Evolutionary conservation across 2,888 invertebrate genomes (phyloP), one percentile per base, ranked within the genome.

Genomic region (Trichacis sp.): DNA sequence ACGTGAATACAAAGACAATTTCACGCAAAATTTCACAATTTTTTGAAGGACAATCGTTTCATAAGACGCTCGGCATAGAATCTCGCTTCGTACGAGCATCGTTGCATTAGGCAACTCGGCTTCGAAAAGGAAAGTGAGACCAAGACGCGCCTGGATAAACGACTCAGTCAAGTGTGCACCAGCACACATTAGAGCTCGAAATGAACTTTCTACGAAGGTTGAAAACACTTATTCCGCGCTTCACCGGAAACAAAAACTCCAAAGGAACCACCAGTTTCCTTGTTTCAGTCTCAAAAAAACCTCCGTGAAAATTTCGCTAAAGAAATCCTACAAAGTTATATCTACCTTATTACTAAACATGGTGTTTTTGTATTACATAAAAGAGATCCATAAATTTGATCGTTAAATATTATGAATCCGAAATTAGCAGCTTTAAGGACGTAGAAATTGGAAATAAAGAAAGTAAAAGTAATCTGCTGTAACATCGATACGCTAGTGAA

Each of bases 111-210:
- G 14, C 11, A 11, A 36, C 14, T 4, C 36, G 18, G 14, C n/a
- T 30, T 40, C n/a, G 36, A 50, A 29, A 57, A 57, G 42, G 57
- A 57, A 57, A 50, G 49, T 57, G 50, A 49, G 24, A 24, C 24
- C 24, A 24, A 24, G 50, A 20, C 47, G 47, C 14, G 20, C 12
- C 29, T 20, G 15, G 8, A 5, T 42, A 18, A 53, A 36, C 15
- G 42, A 18, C 12, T 42, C 42, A 42, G 12, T 42, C 18, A n/a
- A 3, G 8, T n/a, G 18, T 4, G 8, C 24, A 24, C 24, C 24
- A 24, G 8, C 24, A 4, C 11, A 36, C 14, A 36, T 12, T 36
- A 12, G n/a, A 6, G 36, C 36, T 3, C 11, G 11, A 12, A 11
- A 3, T 12, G 36, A 36, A 36, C 42, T 42, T 42, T 42, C 42